A percentile compares a stretch with the other conserved stretches of the same genome.
These are phyloP conservation scores for Drosophila melanica DNA, from an alignment of 1,140 invertebrate species.

Conservation along the genomic window DNA sequence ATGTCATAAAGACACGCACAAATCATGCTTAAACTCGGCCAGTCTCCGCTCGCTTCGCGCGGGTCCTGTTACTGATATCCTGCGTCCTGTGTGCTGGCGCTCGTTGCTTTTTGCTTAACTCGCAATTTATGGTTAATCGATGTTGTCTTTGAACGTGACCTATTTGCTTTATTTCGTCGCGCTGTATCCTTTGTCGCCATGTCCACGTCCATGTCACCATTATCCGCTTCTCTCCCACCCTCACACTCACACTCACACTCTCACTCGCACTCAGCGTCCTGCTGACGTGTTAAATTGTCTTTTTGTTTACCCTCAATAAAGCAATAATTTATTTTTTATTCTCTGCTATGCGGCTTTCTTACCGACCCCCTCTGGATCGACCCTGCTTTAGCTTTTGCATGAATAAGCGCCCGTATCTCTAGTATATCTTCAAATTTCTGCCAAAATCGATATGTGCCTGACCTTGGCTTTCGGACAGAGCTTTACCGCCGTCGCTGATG, in stretches of 20 bases:
- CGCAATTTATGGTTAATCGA: slow-evolving; percentile 84
- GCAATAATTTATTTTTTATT: slow-evolving; percentile 82
- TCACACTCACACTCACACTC: background rate
- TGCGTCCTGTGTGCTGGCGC: slow-evolving; percentile 28
- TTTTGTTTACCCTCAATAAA: slow-evolving; percentile 82
- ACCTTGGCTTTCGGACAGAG: slow-evolving; percentile 61
- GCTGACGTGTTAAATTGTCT: slow-evolving; percentile 82
- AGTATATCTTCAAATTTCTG: slow-evolving; percentile 15
- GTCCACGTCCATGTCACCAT: slow-evolving; percentile 12
- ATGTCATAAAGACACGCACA: slow-evolving; percentile 81
- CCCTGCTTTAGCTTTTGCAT: slow-evolving; percentile 46
- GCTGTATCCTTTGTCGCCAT: slow-evolving; percentile 49
- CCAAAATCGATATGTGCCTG: slow-evolving; percentile 57
- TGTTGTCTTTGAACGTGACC: slow-evolving; percentile 83
- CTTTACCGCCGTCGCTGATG: slow-evolving; percentile 35
- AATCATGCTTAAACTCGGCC: slow-evolving; percentile 74
- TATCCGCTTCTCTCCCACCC: slow-evolving; percentile 1
- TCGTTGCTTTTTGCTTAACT: slow-evolving; percentile 82
- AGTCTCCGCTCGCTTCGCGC: slow-evolving; percentile 17
- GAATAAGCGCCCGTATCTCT: slow-evolving; percentile 13
- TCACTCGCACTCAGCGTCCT: slow-evolving; percentile 64
- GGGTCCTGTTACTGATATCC: slow-evolving; percentile 48
- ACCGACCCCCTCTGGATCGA: background rate
- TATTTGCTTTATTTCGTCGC: slow-evolving; percentile 81
- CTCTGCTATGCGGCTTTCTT: slow-evolving; percentile 64